A percentile compares a stretch with the other conserved stretches of the same genome.
phyloP scores from a whole-genome alignment of 35 echinoderm and acorn worm genomes.

The Apostichopus parvimensis region DNA sequence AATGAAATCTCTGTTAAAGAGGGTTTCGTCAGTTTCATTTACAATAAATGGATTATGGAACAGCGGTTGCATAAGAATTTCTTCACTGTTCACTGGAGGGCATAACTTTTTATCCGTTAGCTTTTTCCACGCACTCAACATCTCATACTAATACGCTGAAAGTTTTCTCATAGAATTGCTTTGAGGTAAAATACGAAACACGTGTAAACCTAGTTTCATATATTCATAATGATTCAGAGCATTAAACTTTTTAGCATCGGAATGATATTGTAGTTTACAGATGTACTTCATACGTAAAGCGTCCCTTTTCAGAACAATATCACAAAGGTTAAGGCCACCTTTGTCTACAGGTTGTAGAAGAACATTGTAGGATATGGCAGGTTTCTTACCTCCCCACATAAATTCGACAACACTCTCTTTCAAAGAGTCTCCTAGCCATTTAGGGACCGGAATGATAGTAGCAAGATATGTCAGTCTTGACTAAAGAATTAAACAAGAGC shows the following conservation, averaged over 20 bases:
- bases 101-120: not conserved
- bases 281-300: constrained; percentile 22
- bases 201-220: constrained; percentile 26
- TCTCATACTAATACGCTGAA: not conserved
- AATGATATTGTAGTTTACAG: not conserved
- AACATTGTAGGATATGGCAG: not conserved
- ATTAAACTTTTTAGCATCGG: not conserved
- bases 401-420: not conserved
- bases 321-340: constrained; percentile 13
- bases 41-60: constrained; percentile 26
- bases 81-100: not conserved
- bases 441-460: not conserved
- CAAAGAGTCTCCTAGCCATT: not conserved
- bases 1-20: not conserved
- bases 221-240: constrained; percentile 24
- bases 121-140: constrained; percentile 31
- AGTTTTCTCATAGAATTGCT: not conserved
- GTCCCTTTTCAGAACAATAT: not conserved
- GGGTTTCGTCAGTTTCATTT: not conserved
- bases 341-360: not conserved
- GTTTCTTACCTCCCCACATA: constrained; percentile 3
- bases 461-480: constrained; percentile 9
- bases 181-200: not conserved
- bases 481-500: constrained; percentile 3
- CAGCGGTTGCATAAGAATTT: not conserved